Evolutionary conservation across 2,888 invertebrate species (phyloP).

Genomic region (Halocaridina rubra): DNA sequence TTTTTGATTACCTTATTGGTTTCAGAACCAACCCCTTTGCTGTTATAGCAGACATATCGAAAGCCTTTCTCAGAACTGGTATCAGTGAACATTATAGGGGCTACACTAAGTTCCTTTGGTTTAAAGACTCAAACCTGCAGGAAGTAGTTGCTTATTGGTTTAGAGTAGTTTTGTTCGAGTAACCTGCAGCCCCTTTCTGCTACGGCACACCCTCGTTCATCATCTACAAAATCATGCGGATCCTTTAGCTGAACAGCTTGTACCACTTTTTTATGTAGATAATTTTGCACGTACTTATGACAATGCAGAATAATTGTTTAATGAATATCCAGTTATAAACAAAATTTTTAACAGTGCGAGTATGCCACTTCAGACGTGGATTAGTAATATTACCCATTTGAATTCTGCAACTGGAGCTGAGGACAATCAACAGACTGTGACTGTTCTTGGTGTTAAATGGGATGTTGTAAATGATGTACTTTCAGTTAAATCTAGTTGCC

Average conservation of each 20-base stretch:
- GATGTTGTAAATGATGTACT: neutral
- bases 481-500: neutral
- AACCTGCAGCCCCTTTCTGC: neutral
- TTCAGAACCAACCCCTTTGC: neutral
- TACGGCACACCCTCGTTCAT: neutral
- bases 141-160: no score
- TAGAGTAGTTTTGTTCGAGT: neutral
- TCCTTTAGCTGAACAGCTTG: neutral
- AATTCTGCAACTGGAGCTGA: neutral
- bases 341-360: neutral
- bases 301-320: neutral
- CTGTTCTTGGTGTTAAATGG: neutral
- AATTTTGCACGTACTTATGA: neutral
- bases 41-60: neutral
- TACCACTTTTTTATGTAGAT: neutral
- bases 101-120: no score
- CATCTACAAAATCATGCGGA: neutral
- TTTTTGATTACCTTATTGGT: neutral
- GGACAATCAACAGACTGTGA: neutral
- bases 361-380: neutral
- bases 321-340: neutral
- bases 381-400: neutral
- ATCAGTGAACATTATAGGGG: no score
- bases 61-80: no score
- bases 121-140: no score